Evolutionary conservation across 2,113 vertebrate species (phyloP).

Genomic region (Amphiprion ocellaris): DNA sequence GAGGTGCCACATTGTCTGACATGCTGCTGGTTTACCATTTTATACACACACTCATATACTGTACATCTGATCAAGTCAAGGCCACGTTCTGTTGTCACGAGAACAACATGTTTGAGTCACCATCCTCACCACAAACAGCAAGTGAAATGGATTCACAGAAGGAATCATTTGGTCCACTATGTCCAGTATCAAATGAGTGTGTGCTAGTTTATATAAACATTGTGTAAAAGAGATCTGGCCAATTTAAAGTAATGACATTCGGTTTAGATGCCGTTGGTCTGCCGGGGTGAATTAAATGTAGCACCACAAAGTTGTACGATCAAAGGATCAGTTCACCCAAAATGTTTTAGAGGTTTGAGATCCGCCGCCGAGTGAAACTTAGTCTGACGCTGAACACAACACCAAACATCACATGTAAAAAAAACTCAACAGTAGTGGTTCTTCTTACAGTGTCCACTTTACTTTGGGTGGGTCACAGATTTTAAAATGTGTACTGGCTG

Average conservation of each 20-base stretch:
- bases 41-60: not conserved
- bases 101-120: not conserved
- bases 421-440: too few species aligned
- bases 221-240: not conserved
- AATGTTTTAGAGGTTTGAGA: not conserved
- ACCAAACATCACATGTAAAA: too few species aligned
- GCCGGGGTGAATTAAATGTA: not conserved
- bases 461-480: not conserved
- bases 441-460: too few species aligned
- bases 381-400: too few species aligned
- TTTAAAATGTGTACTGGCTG: not conserved
- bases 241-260: not conserved
- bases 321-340: constrained; percentile 26
- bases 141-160: constrained; percentile 16
- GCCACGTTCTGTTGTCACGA: constrained; percentile 33
- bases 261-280: constrained; percentile 1
- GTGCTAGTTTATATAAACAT: not conserved
- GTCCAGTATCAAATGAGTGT: not conserved
- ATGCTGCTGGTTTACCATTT: not conserved
- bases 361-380: not conserved
- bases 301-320: not conserved
- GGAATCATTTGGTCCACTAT: constrained; percentile 50
- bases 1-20: not conserved
- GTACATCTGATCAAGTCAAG: constrained; percentile 30
- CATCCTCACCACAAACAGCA: not conserved